phyloP scores from a whole-genome alignment of 2,113 vertebrate species.

The Galbula dea region DNA sequence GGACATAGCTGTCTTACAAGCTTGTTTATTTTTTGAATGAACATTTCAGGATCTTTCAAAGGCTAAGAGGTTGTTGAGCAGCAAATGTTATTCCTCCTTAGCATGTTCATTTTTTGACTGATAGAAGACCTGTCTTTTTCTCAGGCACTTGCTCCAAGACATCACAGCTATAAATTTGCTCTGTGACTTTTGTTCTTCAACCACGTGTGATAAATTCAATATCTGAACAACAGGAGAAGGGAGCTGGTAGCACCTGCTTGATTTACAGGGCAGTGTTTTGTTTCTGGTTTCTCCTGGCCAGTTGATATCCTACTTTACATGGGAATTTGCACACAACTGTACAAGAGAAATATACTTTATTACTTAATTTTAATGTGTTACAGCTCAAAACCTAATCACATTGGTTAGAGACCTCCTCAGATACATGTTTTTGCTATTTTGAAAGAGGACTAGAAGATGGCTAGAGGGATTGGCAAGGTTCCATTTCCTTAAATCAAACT shows the following conservation, averaged over 20 bases:
- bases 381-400: neutral
- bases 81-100: neutral
- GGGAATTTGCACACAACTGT: neutral
- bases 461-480: neutral
- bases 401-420: neutral
- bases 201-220: neutral
- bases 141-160: neutral
- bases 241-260: neutral
- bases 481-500: neutral
- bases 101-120: neutral
- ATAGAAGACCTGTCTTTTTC: neutral
- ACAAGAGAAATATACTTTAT: neutral
- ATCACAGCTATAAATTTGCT: neutral
- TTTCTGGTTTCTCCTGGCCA: neutral
- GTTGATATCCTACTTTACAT: neutral
- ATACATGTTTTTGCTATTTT: rapidly evolving
- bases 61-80: neutral
- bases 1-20: neutral
- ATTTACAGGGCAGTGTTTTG: neutral
- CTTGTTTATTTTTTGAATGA: neutral
- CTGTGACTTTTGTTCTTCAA: neutral
- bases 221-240: neutral
- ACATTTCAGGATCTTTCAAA: neutral
- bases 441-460: too few relatives aligned
- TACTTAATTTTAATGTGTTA: neutral